phyloP scores from a whole-genome alignment of 2,113 vertebrate species.

The Struthio camelus region DNA sequence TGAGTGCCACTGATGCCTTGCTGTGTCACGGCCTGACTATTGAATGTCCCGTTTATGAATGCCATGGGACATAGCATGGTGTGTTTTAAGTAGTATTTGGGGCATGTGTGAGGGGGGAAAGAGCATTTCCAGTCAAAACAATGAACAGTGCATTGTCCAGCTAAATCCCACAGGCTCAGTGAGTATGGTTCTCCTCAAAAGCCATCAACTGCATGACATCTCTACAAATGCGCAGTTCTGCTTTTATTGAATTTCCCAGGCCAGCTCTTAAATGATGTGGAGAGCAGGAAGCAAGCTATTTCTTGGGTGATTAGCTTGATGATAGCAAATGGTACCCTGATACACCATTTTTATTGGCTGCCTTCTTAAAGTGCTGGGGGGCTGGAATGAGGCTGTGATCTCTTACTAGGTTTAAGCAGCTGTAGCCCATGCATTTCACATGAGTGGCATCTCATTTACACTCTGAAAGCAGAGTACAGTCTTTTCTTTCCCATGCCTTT shows the following conservation, averaged over 20 bases:
- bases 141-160: not conserved
- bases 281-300: not conserved
- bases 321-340: not conserved
- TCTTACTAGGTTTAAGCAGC: not conserved
- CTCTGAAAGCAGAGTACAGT: not conserved
- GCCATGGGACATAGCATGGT: not conserved
- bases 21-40: not conserved
- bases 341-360: not conserved
- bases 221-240: not conserved
- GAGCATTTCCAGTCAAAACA: not conserved
- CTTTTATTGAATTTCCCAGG: not conserved
- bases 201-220: not conserved
- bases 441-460: not conserved
- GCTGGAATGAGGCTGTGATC: not conserved
- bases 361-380: not conserved
- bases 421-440: not conserved
- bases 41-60: not conserved
- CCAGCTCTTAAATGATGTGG: not conserved
- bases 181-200: not conserved
- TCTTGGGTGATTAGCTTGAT: not conserved
- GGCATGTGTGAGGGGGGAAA: too few relatives aligned
- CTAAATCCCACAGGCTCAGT: not conserved
- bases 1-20: not conserved
- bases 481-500: not conserved
- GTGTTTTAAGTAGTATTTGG: not conserved